Percentiles rank a stretch among this genome's conserved stretches.
These are phyloP conservation scores for Leucoraja erinaceus DNA, from an alignment of 2,113 vertebrate species.

Conservation along the genomic window DNA sequence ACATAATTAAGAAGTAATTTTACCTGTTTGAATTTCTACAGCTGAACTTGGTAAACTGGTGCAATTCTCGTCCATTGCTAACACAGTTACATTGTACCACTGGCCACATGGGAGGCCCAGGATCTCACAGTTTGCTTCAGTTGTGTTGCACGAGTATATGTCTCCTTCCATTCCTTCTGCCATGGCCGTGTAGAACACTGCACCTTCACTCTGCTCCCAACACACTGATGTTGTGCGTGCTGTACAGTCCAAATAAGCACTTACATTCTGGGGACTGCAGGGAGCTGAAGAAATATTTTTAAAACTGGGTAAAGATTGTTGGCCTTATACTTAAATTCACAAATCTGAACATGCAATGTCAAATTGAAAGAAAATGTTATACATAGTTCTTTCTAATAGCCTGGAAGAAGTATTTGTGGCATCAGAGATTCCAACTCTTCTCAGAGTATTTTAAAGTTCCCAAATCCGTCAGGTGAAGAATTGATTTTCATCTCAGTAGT, in stretches of 20 bases:
- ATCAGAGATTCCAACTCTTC: too few relatives aligned
- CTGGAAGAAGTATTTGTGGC: too few relatives aligned
- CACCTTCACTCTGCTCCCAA: slow-evolving; percentile 49
- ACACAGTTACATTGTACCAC: slow-evolving; percentile 53
- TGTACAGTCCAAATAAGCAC: slow-evolving; percentile 50
- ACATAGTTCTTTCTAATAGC: too few relatives aligned
- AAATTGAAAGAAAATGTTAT: too few relatives aligned
- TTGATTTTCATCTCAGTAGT: too few relatives aligned
- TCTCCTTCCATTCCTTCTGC: slow-evolving; percentile 48
- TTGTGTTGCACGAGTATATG: slow-evolving; percentile 48
- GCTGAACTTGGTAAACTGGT: slow-evolving; percentile 53
- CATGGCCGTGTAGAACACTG: slow-evolving; percentile 49
- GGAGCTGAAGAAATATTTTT: slow-evolving; percentile 48
- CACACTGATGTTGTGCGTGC: slow-evolving; percentile 48
- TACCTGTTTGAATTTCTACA: slow-evolving; percentile 57
- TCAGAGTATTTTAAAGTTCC: too few relatives aligned
- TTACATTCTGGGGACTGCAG: slow-evolving; percentile 53
- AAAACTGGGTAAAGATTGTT: too few relatives aligned
- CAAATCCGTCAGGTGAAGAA: too few relatives aligned
- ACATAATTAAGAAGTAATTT: neutral
- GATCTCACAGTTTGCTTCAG: slow-evolving; percentile 50
- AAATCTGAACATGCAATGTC: too few relatives aligned
- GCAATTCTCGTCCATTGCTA: slow-evolving; percentile 50
- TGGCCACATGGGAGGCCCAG: slow-evolving; percentile 49
- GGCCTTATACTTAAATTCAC: too few relatives aligned